These are phyloP conservation scores for Arnoldichthys spilopterus DNA, from an alignment of 2,797 vertebrate genomes.

Conservation along the genomic window DNA sequence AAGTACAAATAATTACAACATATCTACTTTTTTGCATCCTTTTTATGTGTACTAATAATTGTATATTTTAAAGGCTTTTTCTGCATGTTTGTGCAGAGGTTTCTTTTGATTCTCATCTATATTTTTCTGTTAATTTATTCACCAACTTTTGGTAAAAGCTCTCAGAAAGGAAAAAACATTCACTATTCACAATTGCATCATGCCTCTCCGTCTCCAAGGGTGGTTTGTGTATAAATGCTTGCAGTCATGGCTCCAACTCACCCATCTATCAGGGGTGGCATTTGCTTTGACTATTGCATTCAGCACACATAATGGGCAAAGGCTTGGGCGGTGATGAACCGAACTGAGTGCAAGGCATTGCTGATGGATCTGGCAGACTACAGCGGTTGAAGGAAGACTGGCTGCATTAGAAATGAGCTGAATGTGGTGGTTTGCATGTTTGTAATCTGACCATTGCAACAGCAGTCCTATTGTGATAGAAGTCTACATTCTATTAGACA, in stretches of 20 bases:
- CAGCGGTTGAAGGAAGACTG: neutral
- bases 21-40: neutral
- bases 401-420: neutral
- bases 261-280: constrained; percentile 56
- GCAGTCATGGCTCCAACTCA: constrained; percentile 53
- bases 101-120: neutral
- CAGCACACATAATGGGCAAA: constrained; percentile 61
- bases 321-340: constrained; percentile 47
- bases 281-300: constrained; percentile 69
- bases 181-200: neutral
- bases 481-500: neutral
- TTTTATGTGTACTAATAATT: neutral
- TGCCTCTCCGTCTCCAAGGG: constrained; percentile 34
- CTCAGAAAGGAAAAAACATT: constrained; percentile 12
- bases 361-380: constrained; percentile 1
- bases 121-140: neutral
- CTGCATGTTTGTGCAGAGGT: neutral
- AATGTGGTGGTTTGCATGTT: neutral
- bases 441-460: neutral
- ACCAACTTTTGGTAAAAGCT: constrained; percentile 5
- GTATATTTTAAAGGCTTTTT: neutral
- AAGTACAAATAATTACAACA: too few relatives aligned
- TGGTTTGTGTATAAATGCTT: constrained; percentile 42
- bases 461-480: neutral
- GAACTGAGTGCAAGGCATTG: constrained; percentile 1